Conservation (phyloP, 2,797 vertebrate genomes). For the Myoxocephalus aenaeus region DNA sequence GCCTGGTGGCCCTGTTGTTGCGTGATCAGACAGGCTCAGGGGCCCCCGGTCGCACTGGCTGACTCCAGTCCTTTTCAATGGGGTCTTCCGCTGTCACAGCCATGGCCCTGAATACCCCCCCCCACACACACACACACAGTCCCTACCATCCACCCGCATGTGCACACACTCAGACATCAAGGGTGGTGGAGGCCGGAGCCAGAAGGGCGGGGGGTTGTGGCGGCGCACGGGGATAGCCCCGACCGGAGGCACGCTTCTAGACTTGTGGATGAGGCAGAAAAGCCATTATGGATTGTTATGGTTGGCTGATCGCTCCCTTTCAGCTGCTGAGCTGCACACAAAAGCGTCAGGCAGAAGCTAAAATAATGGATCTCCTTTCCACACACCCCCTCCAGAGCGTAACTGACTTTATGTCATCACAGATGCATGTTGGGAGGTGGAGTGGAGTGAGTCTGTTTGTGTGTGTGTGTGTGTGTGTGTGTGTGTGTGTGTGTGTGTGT, state of each 20-base stretch:
- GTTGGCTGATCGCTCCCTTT: conserved; percentile 85
- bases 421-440: conserved; percentile 71
- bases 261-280: conserved; percentile 88
- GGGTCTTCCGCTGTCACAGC: conserved; percentile 78
- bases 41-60: conserved; percentile 71
- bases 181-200: conserved; percentile 45
- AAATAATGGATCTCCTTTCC: conserved; percentile 82
- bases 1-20: conserved; percentile 60
- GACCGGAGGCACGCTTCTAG: conserved; percentile 85
- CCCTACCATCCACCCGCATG: conserved; percentile 28
- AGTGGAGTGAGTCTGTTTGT: conserved; percentile 27
- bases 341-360: conserved; percentile 81
- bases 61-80: conserved; percentile 78
- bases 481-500: conserved; percentile 17
- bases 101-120: conserved; percentile 58
- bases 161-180: conserved; percentile 51
- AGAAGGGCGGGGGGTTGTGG: conserved; percentile 6
- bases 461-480: neutral
- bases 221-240: conserved; percentile 64
- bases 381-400: conserved; percentile 58
- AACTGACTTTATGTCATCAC: conserved; percentile 75
- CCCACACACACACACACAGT: conserved; percentile 35
- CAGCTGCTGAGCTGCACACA: conserved; percentile 82
- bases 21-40: conserved; percentile 75
- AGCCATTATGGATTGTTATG: conserved; percentile 86